Base-by-base conservation (phyloP, 2,888 invertebrate species). In the Drosophila koepferae region DNA sequence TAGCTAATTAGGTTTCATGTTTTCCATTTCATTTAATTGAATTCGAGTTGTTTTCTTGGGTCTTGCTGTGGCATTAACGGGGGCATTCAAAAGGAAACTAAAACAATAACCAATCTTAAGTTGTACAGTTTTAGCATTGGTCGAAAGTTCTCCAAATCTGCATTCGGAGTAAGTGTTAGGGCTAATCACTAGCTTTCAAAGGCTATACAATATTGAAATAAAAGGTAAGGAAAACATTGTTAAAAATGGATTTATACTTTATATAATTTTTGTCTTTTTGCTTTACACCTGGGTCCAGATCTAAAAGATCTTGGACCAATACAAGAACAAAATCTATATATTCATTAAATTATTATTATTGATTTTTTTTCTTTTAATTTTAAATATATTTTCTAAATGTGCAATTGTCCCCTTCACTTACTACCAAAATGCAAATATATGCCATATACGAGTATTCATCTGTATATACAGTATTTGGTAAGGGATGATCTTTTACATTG, bases 61-160 rank as follows among this genome's bases (percentile, higher is more conserved):
- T 65, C 51, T 69, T 51, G 12, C 63, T 77, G 89, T 86, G 89
- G 84, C 75, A 75, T 72, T 76, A 56, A 63, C 71, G 76, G 78
- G 81, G 87, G 72, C 75, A 68, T 72, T 74, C 40, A 49, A 60
- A 48, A 38, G 38, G 65, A 60, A 56, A 68, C 69, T 40, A 34
- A 49, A 63, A 60, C 56, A 66, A 69, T 63, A 72, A 67, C 44
- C 72, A 81, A 78, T 63, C 59, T 60, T 36, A 48, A 53, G 60
- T 73, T 65, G 56, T 54, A 63, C 56, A 46, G 16, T 46, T 62
- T 65, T 74, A 66, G 74, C 70, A 71, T 84, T 84, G 84, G 84
- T 84, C 89, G 71, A 74, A 63, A 77, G 63, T 74, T 68, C 78
- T 82, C 54, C 59, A 46, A 43, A 53, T 49, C 8, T 63, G 65